Base-by-base conservation (phyloP, 2,888 invertebrate genomes). In the Epistrophe eligans region DNA sequence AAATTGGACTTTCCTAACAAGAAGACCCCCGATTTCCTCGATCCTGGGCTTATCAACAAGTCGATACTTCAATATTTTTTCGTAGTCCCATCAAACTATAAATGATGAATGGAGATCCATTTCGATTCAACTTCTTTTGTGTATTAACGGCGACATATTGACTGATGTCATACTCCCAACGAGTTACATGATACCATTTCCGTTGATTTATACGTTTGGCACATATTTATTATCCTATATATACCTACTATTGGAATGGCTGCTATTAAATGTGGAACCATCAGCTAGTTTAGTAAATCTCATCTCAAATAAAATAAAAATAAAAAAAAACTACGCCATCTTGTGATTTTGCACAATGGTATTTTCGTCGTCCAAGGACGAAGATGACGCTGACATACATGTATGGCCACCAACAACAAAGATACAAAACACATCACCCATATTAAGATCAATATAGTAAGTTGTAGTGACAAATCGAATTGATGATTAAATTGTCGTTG, bases 381-480 rank as follows among this genome's bases (percentile, higher is more conserved):
- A 60, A 24, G n/a, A 45, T 52, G 38, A 48, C 24, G 72, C 28
- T 35, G 8, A 2, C 5, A 32, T 32, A 1, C 17, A 6, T 19
- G 3, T 3, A 24, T 24, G 24, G 24, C 3, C 24, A 24, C 24
- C 24, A 38, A 1, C 50, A 38, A 35, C 70, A 43, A 58, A 50
- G 70, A 43, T 19, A 55, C 50, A 40, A n/a, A 50, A 17, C 57
- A 19, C 5, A 32, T 58, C 58, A 52, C 48, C 48, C 43, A 10
- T 15, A 7, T 3, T 10, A 3, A 48, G 11, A 48, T 70, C 9
- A 15, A 9, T 9, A 7, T 9, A 83, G 79, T 52, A 60, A 73
- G 62, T 70, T 70, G 28, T 60, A 70, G 55, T 74, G 79, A 79
- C 83, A 83, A 83, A 83, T 74, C 73, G 79, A 83, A 83, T 74